These are phyloP conservation scores for Luehdorfia chinensis DNA, from an alignment of 1,140 invertebrate species.

Conservation along the genomic window DNA sequence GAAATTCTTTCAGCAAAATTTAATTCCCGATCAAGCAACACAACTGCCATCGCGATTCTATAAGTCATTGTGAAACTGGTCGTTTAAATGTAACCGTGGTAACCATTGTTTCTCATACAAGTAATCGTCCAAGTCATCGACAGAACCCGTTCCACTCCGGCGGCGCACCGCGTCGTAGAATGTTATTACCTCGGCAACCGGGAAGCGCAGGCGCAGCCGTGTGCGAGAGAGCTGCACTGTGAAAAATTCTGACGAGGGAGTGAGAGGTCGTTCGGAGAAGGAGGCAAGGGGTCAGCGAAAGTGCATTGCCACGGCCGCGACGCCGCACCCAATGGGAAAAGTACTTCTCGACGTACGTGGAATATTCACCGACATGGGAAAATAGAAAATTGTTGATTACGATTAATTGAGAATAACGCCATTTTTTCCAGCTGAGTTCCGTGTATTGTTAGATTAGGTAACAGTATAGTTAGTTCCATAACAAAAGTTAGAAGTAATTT, in stretches of 20 bases:
- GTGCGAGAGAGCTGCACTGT: constrained; percentile 42
- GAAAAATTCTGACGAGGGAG: constrained; percentile 49
- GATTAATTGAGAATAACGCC: constrained; percentile 2
- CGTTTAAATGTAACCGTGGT: constrained; percentile 37
- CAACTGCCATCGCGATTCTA: neutral
- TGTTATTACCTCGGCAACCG: constrained; percentile 72
- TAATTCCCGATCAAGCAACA: neutral
- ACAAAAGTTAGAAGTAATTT: too few species aligned
- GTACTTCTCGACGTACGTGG: constrained; percentile 53
- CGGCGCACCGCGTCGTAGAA: constrained; percentile 71
- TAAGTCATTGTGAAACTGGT: constrained; percentile 24
- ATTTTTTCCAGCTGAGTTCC: neutral
- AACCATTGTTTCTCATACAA: constrained; percentile 68
- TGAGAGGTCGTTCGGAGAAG: constrained; percentile 54
- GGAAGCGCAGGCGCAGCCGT: constrained; percentile 68
- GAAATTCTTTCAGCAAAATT: constrained; percentile 3
- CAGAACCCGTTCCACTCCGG: constrained; percentile 71
- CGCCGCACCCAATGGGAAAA: constrained; percentile 69
- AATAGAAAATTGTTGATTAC: constrained; percentile 46
- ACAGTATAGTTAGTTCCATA: too few species aligned
- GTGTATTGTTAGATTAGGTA: too few species aligned
- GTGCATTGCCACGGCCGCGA: constrained; percentile 71
- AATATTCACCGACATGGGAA: constrained; percentile 52
- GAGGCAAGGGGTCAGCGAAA: constrained; percentile 73
- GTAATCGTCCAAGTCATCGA: constrained; percentile 70